Base-by-base conservation (phyloP, 23 tunicate species). In the Ascidia mentula region DNA sequence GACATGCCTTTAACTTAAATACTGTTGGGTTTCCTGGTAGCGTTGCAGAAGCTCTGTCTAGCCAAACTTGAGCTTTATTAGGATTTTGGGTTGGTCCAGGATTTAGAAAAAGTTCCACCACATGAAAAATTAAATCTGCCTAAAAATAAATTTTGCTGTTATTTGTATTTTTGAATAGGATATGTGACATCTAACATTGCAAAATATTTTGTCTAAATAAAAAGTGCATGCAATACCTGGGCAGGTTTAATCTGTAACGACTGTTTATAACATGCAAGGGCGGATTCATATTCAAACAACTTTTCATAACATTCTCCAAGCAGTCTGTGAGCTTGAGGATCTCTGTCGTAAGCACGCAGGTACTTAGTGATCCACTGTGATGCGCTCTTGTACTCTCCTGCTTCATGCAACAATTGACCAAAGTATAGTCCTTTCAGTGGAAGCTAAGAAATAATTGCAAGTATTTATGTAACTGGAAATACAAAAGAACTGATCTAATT, bases 301-400 rank as follows among this genome's bases (percentile, higher is more conserved):
- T 84, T 88, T 76, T 85, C 89, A 79, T 93, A 93, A 69, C 92
- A 83, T 31, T 93, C 93, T 6, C 93, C 98, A 74, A 93, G 89
- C 40, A 88, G 72, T 77, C 80, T 80, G 40, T 88, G 87, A 13
- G 98, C 98, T 59, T 60, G 73, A 59, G 92, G 72, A 88, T 93
- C 98, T 69, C 88, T 76, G 78, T 93, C 93, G 76, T 78, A 81
- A 13, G 76, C 81, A 24, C 39, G 69, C 20, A 88, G 45, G 71
- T 81, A 93, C 40, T 81, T 84, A 12, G 72, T 59, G 20, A 93
- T 88, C 98, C 98, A 93, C 36, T 84, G 69, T 34, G 80, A 78
- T 35, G 98, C 98, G 13, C 75, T 73, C 22, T 77, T 37, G 75
- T 93, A 88, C 13, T 84, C 81, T 5, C 89, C 93, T 59, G 81